Conservation (phyloP, 2,113 vertebrate genomes). For the Anoura caudifer region DNA sequence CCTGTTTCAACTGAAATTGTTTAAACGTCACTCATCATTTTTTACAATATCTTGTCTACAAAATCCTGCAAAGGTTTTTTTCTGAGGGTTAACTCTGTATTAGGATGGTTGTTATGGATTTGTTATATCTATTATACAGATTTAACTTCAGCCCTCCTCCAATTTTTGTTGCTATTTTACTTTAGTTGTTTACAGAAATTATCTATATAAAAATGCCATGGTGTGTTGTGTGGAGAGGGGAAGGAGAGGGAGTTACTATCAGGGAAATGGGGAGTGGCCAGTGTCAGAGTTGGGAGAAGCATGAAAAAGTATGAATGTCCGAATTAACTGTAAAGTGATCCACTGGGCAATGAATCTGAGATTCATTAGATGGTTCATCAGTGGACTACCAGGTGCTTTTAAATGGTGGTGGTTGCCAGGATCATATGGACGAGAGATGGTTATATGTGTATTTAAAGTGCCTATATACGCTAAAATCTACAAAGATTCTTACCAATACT, state of each 20-base stretch:
- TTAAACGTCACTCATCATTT: neutral
- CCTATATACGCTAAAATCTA: neutral
- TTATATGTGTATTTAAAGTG: neutral
- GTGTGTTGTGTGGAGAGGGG: neutral
- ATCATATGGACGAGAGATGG: neutral
- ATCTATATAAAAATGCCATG: neutral
- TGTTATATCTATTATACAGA: neutral
- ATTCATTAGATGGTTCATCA: neutral
- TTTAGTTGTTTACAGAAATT: neutral
- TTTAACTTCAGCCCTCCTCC: neutral
- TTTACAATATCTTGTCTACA: neutral
- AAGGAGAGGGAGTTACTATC: neutral
- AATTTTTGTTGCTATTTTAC: neutral
- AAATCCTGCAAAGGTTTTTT: neutral
- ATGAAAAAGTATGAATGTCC: neutral
- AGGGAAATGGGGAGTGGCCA: neutral
- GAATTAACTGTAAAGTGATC: neutral
- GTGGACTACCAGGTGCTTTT: neutral
- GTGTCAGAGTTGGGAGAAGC: neutral
- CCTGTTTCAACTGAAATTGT: neutral
- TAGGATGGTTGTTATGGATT: neutral
- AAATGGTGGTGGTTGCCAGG: neutral
- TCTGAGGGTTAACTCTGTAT: neutral
- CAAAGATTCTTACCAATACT: neutral
- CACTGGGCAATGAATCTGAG: neutral